A percentile compares a stretch with the other conserved stretches of the same genome.
phyloP scores from a whole-genome alignment of 2,888 invertebrate species.

The Eupeodes latifasciatus region DNA sequence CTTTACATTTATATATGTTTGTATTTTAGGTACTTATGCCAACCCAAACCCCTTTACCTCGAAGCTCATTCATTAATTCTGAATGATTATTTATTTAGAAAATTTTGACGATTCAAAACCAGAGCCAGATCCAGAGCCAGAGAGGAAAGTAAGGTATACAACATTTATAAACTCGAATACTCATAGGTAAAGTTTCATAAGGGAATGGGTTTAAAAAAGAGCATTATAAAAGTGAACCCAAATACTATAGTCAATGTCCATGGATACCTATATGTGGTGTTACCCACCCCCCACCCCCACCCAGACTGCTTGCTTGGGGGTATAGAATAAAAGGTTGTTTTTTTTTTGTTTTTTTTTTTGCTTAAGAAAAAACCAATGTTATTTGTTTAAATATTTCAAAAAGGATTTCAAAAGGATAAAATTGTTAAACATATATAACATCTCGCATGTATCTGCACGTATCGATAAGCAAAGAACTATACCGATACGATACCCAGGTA shows the following conservation, averaged over 20 bases:
- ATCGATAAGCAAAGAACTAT: conserved; percentile 70
- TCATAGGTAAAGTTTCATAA: no score
- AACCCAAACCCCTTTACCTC: conserved; percentile 34
- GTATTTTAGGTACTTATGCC: conserved; percentile 15
- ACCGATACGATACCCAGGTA: conserved; percentile 33
- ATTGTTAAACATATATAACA: conserved; percentile 11
- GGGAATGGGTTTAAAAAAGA: conserved; percentile 34
- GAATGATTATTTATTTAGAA: conserved; percentile 76
- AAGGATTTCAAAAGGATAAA: conserved; percentile 62
- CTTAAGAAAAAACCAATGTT: conserved; percentile 57
- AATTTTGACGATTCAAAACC: conserved; percentile 69
- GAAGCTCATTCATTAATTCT: conserved; percentile 69
- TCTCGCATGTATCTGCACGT: conserved; percentile 33
- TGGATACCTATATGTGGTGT: not conserved
- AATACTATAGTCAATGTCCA: conserved; percentile 5
- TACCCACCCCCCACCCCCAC: not conserved
- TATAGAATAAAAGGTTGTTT: conserved; percentile 20
- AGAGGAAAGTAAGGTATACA: no score
- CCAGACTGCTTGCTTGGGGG: conserved; percentile 17
- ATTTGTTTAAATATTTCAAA: conserved; percentile 73
- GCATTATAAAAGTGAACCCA: conserved; percentile 27
- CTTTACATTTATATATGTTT: no score
- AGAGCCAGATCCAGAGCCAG: not conserved
- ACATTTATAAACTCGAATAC: no score
- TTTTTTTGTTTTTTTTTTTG: conserved; percentile 9